phyloP scores from a whole-genome alignment of 2,797 vertebrate genomes.

The Lutjanus campechanus region DNA sequence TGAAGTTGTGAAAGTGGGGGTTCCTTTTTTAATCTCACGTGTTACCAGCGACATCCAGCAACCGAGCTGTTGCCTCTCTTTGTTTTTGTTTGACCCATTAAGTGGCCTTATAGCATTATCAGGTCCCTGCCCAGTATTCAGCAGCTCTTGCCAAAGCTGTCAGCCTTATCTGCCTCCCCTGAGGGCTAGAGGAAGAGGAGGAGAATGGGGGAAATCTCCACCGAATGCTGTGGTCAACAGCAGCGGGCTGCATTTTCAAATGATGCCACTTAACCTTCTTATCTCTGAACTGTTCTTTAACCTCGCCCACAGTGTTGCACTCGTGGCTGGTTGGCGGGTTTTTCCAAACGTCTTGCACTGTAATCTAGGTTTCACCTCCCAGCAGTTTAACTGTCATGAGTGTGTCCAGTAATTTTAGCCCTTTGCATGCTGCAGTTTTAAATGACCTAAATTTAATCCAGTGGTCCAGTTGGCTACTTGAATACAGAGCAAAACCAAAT shows the following conservation, averaged over 20 bases:
- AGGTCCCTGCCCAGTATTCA: conserved; percentile 47
- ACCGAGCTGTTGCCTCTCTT: conserved; percentile 12
- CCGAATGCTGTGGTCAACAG: conserved; percentile 19
- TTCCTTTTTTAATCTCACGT: background rate
- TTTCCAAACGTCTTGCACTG: conserved; percentile 31
- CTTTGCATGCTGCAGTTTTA: conserved; percentile 35
- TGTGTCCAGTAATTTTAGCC: conserved; percentile 47
- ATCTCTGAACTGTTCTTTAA: conserved; percentile 47
- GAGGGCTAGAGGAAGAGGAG: conserved; percentile 38
- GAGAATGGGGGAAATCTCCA: conserved; percentile 22
- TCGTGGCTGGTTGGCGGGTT: conserved; percentile 21
- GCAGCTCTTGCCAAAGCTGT: conserved; percentile 57
- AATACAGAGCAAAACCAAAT: conserved; percentile 38
- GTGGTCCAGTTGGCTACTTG: conserved; percentile 38
- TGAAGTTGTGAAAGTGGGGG: conserved; percentile 8
- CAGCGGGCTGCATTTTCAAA: conserved; percentile 50
- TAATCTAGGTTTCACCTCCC: conserved; percentile 57
- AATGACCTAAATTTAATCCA: conserved; percentile 44
- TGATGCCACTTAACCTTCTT: conserved; percentile 49
- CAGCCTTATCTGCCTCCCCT: conserved; percentile 66
- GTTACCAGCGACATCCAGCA: background rate
- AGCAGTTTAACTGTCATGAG: conserved; percentile 44
- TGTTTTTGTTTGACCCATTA: conserved; percentile 39
- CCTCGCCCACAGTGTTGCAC: conserved; percentile 38
- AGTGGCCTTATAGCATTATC: conserved; percentile 46